A percentile compares a stretch with the other conserved stretches of the same genome.
phyloP scores from a whole-genome alignment of 2,888 invertebrate species.

The Agriopis marginaria region DNA sequence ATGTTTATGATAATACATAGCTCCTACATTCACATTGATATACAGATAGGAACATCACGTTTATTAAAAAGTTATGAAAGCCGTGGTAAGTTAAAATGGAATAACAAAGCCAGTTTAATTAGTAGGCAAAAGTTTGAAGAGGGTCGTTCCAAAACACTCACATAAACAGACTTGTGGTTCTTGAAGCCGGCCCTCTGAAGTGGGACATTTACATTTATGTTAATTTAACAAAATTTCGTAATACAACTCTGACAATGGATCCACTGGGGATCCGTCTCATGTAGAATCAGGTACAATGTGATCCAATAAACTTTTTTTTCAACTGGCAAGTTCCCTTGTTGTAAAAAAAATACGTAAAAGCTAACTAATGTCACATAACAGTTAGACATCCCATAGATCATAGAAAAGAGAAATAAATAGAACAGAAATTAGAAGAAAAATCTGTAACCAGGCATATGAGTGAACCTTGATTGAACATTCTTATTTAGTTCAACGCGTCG shows the following conservation, averaged over 20 bases:
- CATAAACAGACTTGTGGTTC: slow-evolving; percentile 26
- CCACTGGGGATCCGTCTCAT: slow-evolving; percentile 18
- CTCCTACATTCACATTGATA: not conserved
- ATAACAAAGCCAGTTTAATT: slow-evolving; percentile 25
- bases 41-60: not conserved
- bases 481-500: too few species aligned
- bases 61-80: slow-evolving; percentile 20
- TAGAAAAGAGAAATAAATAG: too few species aligned
- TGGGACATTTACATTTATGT: slow-evolving; percentile 71
- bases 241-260: slow-evolving; percentile 45
- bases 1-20: too few species aligned
- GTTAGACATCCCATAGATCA: too few species aligned
- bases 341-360: too few species aligned
- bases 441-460: too few species aligned
- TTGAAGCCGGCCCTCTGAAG: slow-evolving; percentile 41
- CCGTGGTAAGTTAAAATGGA: slow-evolving; percentile 2
- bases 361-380: too few species aligned
- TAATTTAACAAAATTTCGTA: slow-evolving; percentile 63
- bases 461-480: too few species aligned
- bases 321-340: too few species aligned
- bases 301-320: not conserved
- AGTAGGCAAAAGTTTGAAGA: slow-evolving; percentile 18
- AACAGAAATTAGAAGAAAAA: too few species aligned
- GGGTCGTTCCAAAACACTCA: slow-evolving; percentile 23
- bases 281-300: not conserved